Percentiles rank a stretch among this genome's conserved stretches.
Conservation (phyloP, 2,888 invertebrate species). For the Globia sparganii region DNA sequence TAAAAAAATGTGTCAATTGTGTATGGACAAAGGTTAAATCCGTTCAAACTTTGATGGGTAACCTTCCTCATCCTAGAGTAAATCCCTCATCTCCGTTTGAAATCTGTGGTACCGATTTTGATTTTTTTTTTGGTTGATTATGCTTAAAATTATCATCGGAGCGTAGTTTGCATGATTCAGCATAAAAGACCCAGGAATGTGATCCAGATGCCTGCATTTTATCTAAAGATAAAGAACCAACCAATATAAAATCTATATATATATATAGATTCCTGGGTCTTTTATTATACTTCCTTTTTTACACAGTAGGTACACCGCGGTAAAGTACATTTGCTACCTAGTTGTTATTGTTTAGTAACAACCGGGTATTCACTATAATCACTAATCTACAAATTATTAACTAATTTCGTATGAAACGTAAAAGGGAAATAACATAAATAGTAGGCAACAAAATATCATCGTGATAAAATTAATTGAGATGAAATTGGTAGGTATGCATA, state of each 20-base stretch:
- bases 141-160: neutral
- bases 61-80: too few species aligned
- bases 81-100: too few species aligned
- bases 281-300: neutral
- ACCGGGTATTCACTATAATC: slow-evolving; percentile 32
- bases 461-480: slow-evolving; percentile 6
- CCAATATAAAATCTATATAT: neutral
- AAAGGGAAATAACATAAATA: slow-evolving; percentile 49
- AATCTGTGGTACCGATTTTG: too few species aligned
- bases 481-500: neutral
- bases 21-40: too few species aligned
- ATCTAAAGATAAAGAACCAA: neutral
- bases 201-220: neutral
- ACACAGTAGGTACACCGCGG: neutral
- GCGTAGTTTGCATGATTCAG: neutral
- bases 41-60: too few species aligned
- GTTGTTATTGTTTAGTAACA: neutral
- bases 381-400: neutral
- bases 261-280: too few species aligned
- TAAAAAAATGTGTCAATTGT: too few species aligned
- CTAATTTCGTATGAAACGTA: slow-evolving; percentile 6
- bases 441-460: slow-evolving; percentile 5
- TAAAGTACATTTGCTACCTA: slow-evolving; percentile 2
- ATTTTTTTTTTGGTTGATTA: too few species aligned
- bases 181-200: neutral